Evolutionary conservation across 2,888 invertebrate genomes (phyloP).

Genomic region (Marasmarcha lunaedactyla): DNA sequence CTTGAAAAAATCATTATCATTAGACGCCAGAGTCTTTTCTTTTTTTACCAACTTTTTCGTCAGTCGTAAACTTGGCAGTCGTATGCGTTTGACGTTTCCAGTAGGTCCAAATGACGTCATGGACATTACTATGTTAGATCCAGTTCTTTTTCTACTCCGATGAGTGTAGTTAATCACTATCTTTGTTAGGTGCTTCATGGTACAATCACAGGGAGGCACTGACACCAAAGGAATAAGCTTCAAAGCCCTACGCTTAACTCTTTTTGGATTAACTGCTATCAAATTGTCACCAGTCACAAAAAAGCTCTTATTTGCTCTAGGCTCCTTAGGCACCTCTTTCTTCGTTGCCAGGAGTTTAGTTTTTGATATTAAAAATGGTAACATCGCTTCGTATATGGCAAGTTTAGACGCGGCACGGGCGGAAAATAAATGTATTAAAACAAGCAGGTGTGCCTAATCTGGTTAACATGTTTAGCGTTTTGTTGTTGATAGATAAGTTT

Average conservation of each 20-base stretch:
- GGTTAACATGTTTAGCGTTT: neutral
- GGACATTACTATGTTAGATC: slow-evolving; percentile 41
- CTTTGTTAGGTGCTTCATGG: slow-evolving; percentile 42
- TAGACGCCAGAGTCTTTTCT: slow-evolving; percentile 28
- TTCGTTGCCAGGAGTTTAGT: slow-evolving; percentile 40
- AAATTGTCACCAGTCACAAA: slow-evolving; percentile 35
- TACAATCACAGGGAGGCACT: slow-evolving; percentile 37
- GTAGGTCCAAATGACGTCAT: slow-evolving; percentile 41
- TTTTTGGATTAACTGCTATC: slow-evolving; percentile 25
- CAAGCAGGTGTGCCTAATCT: too few species aligned
- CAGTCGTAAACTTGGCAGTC: slow-evolving; percentile 34
- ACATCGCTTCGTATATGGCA: slow-evolving; percentile 24
- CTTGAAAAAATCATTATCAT: slow-evolving; percentile 49
- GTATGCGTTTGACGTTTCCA: slow-evolving; percentile 42
- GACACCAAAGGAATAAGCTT: slow-evolving; percentile 24
- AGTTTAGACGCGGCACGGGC: too few species aligned
- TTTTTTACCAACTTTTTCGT: slow-evolving; percentile 29
- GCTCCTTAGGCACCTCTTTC: slow-evolving; percentile 28
- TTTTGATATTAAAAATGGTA: slow-evolving; percentile 53
- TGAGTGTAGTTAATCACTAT: slow-evolving; percentile 44
- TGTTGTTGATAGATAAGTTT: too few species aligned
- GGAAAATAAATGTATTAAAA: too few species aligned
- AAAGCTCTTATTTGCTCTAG: slow-evolving; percentile 23
- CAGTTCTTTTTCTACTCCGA: slow-evolving; percentile 40
- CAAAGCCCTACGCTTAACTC: slow-evolving; percentile 26